Conservation (phyloP, 2,888 invertebrate species). For the Pteria penguin region DNA sequence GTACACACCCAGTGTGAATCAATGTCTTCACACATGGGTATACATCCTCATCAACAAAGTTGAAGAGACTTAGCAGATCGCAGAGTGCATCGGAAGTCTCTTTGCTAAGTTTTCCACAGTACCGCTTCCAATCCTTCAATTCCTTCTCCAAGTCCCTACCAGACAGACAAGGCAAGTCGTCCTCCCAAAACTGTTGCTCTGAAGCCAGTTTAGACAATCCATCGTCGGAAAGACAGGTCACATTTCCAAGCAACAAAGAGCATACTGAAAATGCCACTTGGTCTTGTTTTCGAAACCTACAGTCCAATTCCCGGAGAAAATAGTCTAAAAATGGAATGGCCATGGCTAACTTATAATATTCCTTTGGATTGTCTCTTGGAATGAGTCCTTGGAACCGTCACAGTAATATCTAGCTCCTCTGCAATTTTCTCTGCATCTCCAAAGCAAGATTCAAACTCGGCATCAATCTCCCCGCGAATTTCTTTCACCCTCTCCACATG, state of each 20-base stretch:
- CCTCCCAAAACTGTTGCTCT: not conserved
- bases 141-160: not conserved
- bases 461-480: slow-evolving; percentile 1
- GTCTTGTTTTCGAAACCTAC: not conserved
- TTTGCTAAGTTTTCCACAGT: not conserved
- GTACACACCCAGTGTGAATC: not conserved
- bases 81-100: slow-evolving; percentile 1
- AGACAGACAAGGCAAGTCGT: not conserved
- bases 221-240: not conserved
- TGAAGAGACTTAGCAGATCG: slow-evolving; percentile 1
- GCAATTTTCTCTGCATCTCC: slow-evolving; percentile 11
- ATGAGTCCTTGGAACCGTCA: not conserved
- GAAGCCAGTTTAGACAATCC: not conserved
- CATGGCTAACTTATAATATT: slow-evolving; percentile 2
- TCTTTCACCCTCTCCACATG: not conserved
- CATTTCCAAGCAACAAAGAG: not conserved
- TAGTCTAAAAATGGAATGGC: slow-evolving; percentile 1
- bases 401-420: slow-evolving; percentile 5
- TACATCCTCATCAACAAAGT: slow-evolving; percentile 8
- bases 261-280: not conserved
- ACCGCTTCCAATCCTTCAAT: not conserved
- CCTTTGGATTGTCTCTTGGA: slow-evolving; percentile 3
- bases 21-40: not conserved
- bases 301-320: not conserved
- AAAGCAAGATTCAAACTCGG: slow-evolving; percentile 5